Percentiles rank a stretch among this genome's conserved stretches.
These are phyloP conservation scores for Merops nubicus DNA, from an alignment of 2,113 vertebrate species.

Conservation along the genomic window DNA sequence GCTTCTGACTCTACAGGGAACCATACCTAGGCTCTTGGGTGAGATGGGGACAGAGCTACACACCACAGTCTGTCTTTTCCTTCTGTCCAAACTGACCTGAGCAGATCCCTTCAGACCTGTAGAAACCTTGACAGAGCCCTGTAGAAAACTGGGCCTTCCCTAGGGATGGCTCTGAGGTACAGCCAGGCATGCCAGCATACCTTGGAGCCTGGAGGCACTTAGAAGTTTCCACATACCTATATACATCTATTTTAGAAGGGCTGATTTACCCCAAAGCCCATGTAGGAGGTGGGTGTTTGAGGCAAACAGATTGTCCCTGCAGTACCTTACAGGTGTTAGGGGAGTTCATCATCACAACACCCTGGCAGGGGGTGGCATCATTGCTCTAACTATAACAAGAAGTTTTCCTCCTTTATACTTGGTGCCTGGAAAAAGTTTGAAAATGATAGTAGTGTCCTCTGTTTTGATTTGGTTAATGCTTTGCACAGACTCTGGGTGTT, in stretches of 20 bases:
- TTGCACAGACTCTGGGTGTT: background rate
- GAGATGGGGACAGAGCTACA: background rate
- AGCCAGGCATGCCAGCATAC: background rate
- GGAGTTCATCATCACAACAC: background rate
- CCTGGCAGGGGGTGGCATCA: background rate
- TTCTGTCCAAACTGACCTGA: background rate
- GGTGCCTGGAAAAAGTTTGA: background rate
- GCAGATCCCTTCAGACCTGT: background rate
- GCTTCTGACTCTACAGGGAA: background rate
- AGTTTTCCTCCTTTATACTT: background rate
- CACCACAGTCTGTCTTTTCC: background rate
- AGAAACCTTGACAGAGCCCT: background rate
- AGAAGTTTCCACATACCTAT: background rate
- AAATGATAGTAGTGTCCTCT: background rate
- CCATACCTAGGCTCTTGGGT: background rate
- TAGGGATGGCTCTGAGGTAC: background rate
- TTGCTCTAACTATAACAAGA: background rate
- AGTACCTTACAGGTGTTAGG: background rate
- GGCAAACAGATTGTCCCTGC: background rate
- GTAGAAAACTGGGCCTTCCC: background rate
- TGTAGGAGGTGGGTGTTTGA: background rate
- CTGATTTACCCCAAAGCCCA: background rate
- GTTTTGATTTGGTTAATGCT: background rate
- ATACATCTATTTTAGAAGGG: background rate
- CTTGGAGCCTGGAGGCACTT: background rate